phyloP scores from a whole-genome alignment of 2,888 invertebrate species.

The Callyntrura sp. region DNA sequence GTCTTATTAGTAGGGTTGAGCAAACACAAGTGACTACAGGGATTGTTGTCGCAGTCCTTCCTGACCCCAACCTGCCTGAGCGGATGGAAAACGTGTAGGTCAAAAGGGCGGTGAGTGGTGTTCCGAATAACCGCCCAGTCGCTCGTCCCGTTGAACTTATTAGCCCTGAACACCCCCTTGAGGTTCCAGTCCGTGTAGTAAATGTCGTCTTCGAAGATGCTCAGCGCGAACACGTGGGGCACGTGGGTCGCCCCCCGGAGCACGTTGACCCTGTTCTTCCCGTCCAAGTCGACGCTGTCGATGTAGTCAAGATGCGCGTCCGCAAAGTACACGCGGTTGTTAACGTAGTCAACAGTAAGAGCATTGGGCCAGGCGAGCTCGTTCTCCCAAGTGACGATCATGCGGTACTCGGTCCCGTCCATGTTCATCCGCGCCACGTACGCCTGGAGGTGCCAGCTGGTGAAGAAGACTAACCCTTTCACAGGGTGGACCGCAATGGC shows the following conservation, averaged over 20 bases:
- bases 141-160: slow-evolving; percentile 92
- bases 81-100: slow-evolving; percentile 96
- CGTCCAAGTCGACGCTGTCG: slow-evolving; percentile 97
- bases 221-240: slow-evolving; percentile 98
- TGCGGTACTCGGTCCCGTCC: too few species aligned
- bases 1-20: slow-evolving; percentile 92
- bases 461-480: too few species aligned
- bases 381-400: too few species aligned
- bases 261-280: slow-evolving; percentile 93
- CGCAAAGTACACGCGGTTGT: slow-evolving; percentile 97
- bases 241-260: slow-evolving; percentile 90
- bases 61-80: slow-evolving; percentile 92
- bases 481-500: too few species aligned
- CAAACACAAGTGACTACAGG: slow-evolving; percentile 97
- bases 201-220: slow-evolving; percentile 94
- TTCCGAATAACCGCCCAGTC: slow-evolving; percentile 92
- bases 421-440: too few species aligned
- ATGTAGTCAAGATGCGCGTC: slow-evolving; percentile 99
- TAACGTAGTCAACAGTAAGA: too few species aligned
- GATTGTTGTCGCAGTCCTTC: slow-evolving; percentile 92
- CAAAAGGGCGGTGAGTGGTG: slow-evolving; percentile 97
- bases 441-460: too few species aligned
- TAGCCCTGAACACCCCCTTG: slow-evolving; percentile 95
- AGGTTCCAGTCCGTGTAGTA: slow-evolving; percentile 99
- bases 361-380: too few species aligned